Evolutionary conservation across 2,888 invertebrate species (phyloP).

Genomic region (Apoderus coryli): DNA sequence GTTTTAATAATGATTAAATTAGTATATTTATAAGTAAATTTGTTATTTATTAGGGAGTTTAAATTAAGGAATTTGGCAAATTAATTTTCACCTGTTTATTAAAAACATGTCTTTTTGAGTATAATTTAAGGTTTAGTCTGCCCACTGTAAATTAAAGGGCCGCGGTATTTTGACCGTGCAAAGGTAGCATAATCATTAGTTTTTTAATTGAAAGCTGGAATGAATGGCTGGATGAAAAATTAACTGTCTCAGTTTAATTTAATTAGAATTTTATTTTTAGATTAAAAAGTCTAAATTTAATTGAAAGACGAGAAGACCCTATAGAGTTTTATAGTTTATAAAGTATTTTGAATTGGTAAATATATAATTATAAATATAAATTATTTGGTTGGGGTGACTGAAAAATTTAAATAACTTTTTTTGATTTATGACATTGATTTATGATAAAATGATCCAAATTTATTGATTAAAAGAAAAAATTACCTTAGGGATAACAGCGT

Average conservation of each 20-base stretch:
- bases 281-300: constrained; percentile 50
- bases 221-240: constrained; percentile 59
- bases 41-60: constrained; percentile 24
- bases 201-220: constrained; percentile 66
- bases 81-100: constrained; percentile 56
- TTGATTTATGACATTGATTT: constrained; percentile 29
- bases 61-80: constrained; percentile 49
- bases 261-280: constrained; percentile 41
- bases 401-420: constrained; percentile 46
- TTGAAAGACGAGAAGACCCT: constrained; percentile 68
- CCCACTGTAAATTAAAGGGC: constrained; percentile 61
- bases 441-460: constrained; percentile 40
- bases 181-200: constrained; percentile 72
- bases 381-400: constrained; percentile 51
- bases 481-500: constrained; percentile 79
- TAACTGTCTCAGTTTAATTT: constrained; percentile 42
- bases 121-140: constrained; percentile 51
- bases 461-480: constrained; percentile 52
- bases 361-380: constrained; percentile 21
- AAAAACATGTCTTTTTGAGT: constrained; percentile 55
- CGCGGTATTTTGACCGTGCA: constrained; percentile 65
- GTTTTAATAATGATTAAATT: constrained; percentile 44
- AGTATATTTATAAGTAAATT: constrained; percentile 33
- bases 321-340: constrained; percentile 45
- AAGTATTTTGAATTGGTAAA: constrained; percentile 27